Evolutionary conservation across 2,113 vertebrate species (phyloP).

Genomic region (Rhinogobius similis): DNA sequence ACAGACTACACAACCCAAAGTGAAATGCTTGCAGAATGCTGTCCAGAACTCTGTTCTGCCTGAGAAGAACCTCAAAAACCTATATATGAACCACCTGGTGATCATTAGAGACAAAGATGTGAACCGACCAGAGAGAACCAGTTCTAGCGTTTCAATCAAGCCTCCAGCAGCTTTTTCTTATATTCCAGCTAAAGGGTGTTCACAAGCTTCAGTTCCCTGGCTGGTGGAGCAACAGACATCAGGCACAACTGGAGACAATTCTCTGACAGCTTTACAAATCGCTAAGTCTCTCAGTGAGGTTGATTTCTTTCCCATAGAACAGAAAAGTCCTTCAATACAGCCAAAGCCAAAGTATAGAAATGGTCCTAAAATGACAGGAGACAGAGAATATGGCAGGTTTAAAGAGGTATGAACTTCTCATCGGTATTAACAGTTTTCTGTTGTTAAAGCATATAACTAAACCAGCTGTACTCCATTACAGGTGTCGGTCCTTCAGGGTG

Average conservation of each 20-base stretch:
- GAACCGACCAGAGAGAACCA: conserved; percentile 57
- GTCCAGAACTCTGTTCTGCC: conserved; percentile 58
- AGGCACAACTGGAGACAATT: conserved; percentile 75
- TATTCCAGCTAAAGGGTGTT: conserved; percentile 35
- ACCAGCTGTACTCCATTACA: conserved; percentile 38
- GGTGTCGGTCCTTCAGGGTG: conserved; percentile 73
- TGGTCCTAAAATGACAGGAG: conserved; percentile 50
- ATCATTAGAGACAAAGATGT: conserved; percentile 56
- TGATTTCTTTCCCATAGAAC: conserved; percentile 60
- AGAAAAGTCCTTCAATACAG: conserved; percentile 36
- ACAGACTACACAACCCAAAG: conserved; percentile 54
- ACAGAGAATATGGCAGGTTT: conserved; percentile 68
- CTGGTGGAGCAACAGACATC: conserved; percentile 38
- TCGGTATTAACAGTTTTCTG: not conserved
- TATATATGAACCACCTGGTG: conserved; percentile 69
- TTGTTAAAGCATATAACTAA: not conserved
- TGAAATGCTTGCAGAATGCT: conserved; percentile 49
- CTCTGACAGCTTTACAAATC: conserved; percentile 77
- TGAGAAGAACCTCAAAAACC: conserved; percentile 62
- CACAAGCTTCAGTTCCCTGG: conserved; percentile 62
- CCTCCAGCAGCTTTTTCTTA: conserved; percentile 60
- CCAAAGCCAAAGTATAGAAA: conserved; percentile 50
- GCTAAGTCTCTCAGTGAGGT: conserved; percentile 80
- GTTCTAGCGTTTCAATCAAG: conserved; percentile 38
- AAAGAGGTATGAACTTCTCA: conserved; percentile 66